Base-by-base conservation (phyloP, 2,113 vertebrate species). In the Athene noctua region DNA sequence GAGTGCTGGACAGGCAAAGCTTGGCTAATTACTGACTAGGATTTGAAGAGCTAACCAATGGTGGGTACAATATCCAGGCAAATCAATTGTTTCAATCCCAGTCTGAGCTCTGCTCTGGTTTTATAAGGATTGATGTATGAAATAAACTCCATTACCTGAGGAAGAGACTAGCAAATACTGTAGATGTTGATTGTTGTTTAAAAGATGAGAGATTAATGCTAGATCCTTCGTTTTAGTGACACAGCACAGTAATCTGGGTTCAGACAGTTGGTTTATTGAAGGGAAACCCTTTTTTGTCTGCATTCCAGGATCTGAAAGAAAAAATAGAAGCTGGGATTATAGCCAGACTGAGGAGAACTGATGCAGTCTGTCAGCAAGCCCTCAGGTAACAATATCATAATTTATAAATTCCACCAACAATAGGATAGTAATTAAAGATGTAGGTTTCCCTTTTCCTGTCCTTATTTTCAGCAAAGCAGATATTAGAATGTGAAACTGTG, bases 301-400 rank as follows among this genome's bases (percentile, higher is more conserved):
- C 96, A 97, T 98, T 98, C 98, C 97, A 97, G 96, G 86, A 96
- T 94, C 97, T 94, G 97, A 95, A 97, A 96, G 92, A 90, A 96
- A 96, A 92, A 88, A 94, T 40, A 94, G 61, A 80, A 88, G 15
- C 88, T 96, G 97, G 97, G 97, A 96, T 96, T 92, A 84, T 36
- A 63, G 96, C 98, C 98, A 98, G 96, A 95, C 80, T 91, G 91
- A 92, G 63, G 80, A 96, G 95, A 95, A 95, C 96, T 23, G 95
- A 97, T 95, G 93, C 92, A 97, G 96, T 97, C 98, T 98, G 98
- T 98, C 98, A 97, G 97, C 94, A 92, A 97, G 97, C 97, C 98
- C 97, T 98, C 96, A 97, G 98, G 98, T 98, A 98, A 97, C 96
- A 95, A 96, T 96, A 97, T 98, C 96, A 97, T 98, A 95, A 98